phyloP scores from a whole-genome alignment of 2,888 invertebrate genomes.

The Cataglyphis albicans region DNA sequence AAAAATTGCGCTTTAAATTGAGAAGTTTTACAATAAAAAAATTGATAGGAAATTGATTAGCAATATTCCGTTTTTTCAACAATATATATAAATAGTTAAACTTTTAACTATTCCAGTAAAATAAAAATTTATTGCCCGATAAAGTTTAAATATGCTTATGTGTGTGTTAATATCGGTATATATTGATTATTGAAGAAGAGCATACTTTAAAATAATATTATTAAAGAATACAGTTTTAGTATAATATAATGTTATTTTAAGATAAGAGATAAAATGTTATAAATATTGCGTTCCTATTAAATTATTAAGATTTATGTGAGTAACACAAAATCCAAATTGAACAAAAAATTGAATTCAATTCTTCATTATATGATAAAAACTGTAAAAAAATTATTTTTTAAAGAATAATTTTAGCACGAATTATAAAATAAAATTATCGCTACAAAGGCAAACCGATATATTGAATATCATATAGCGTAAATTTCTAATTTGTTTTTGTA shows the following conservation, averaged over 20 bases:
- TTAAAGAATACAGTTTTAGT: not conserved
- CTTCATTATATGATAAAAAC: not conserved
- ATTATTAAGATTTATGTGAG: not conserved
- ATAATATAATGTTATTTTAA: not conserved
- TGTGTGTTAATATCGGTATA: too few relatives aligned
- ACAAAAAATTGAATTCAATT: not conserved
- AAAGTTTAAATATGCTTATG: not conserved
- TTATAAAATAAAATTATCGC: not conserved
- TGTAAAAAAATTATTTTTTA: not conserved
- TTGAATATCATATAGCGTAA: slow-evolving; percentile 13
- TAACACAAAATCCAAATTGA: not conserved
- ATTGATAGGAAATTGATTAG: not conserved
- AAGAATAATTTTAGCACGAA: slow-evolving; percentile 4
- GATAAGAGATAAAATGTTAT: not conserved
- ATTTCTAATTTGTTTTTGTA: slow-evolving; percentile 58
- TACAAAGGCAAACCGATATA: slow-evolving; percentile 17
- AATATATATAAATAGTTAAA: not conserved
- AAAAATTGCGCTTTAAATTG: not conserved
- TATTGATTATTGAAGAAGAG: not conserved
- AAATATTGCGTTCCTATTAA: not conserved
- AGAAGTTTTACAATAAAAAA: not conserved
- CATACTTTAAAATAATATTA: not conserved
- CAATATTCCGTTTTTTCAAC: not conserved
- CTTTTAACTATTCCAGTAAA: not conserved
- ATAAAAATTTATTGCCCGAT: not conserved